Base-by-base conservation (phyloP, 1,140 invertebrate species). In the Calephelis nemesis region DNA sequence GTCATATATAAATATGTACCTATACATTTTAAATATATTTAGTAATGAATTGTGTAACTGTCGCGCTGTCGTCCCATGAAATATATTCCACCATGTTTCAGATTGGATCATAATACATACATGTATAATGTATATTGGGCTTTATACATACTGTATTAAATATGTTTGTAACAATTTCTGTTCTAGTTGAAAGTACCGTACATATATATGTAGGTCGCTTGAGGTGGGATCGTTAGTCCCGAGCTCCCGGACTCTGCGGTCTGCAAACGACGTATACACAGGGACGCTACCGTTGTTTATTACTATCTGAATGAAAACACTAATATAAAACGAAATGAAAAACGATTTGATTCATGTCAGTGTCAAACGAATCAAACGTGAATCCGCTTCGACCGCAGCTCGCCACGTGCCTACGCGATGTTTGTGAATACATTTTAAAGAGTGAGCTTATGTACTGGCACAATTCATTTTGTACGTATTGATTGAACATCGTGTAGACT, bases 91-190 rank as follows among this genome's bases (percentile, higher is more conserved):
- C 39, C 11, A 7, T 58, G 30, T 58, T 12, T 39, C 54, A 58
- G 30, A 39, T 40, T 13, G 39, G 40, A 60, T 40, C 39, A n/a
- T 60, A n/a, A 30, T 30, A 30, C 30, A 30, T 30, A 30, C 30
- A 30, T 30, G 30, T 30, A 30, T 30, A 19, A 60, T 7, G 58
- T 60, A 40, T 60, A 42, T 39, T 10, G 54, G 39, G 39, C 39
- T 60, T 45, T 42, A 40, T 60, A 60, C 58, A 60, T 60, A 60
- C 42, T 60, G 39, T 60, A 60, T 60, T 30, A 40, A 60, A 60
- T 60, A 13, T 58, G 30, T 11, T 60, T 60, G 58, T 60, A 60
- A 40, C 39, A 39, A 60, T 60, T 60, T 60, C 30, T 60, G 30
- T 60, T 60, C 30, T 60, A 60, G 58, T 60, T 60, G 19, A 40